Conservation (phyloP, 2,888 invertebrate genomes). For the Conops quadrifasciatus region DNA sequence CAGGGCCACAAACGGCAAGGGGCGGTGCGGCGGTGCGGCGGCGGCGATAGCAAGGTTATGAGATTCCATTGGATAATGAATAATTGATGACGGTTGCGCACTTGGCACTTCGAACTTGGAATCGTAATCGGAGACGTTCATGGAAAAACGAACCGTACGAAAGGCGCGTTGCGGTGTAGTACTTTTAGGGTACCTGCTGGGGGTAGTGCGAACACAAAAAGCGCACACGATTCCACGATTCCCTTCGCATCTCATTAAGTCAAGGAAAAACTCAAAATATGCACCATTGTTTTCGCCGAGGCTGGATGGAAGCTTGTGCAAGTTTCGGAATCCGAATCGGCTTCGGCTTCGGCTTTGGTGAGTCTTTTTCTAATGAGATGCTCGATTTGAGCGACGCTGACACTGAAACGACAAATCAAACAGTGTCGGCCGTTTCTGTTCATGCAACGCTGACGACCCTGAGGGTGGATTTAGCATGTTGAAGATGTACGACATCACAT, state of each 20-base stretch:
- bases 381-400: slow-evolving; percentile 18
- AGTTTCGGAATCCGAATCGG: slow-evolving; percentile 11
- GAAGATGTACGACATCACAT: no score
- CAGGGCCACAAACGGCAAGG: not conserved
- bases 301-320: slow-evolving; percentile 55
- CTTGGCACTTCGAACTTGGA: slow-evolving; percentile 34
- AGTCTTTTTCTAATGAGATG: slow-evolving; percentile 10
- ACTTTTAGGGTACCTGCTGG: slow-evolving; percentile 18
- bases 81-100: slow-evolving; percentile 43
- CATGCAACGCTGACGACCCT: slow-evolving; percentile 8
- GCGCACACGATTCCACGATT: slow-evolving; percentile 29
- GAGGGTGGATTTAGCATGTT: not conserved
- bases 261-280: slow-evolving; percentile 59
- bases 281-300: slow-evolving; percentile 55
- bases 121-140: slow-evolving; percentile 37
- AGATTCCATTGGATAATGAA: slow-evolving; percentile 40
- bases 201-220: slow-evolving; percentile 1
- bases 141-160: not conserved
- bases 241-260: slow-evolving; percentile 55
- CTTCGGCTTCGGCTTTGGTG: not conserved
- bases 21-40: not conserved
- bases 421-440: not conserved
- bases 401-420: slow-evolving; percentile 30
- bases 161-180: not conserved
- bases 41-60: not conserved